Percentiles rank a stretch among this genome's conserved stretches.
These are phyloP conservation scores for Naja naja DNA, from an alignment of 2,113 vertebrate genomes.

Conservation along the genomic window DNA sequence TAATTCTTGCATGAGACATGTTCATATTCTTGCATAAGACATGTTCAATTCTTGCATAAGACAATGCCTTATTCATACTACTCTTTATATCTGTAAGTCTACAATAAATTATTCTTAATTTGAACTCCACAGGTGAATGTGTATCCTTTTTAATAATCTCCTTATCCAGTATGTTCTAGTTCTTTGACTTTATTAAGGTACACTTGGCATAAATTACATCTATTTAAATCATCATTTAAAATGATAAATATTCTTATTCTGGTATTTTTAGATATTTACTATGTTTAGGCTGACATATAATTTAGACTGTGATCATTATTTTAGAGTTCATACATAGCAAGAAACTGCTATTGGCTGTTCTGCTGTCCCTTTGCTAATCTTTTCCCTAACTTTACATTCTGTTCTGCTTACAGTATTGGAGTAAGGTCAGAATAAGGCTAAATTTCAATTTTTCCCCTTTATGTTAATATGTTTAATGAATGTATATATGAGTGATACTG, in stretches of 20 bases:
- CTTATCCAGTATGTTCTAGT: neutral
- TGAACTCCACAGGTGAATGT: neutral
- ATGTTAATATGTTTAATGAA: neutral
- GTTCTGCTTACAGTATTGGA: neutral
- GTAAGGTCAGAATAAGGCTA: neutral
- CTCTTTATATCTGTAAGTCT: neutral
- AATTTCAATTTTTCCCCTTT: neutral
- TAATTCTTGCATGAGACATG: neutral
- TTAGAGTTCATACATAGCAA: neutral
- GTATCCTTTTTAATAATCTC: neutral
- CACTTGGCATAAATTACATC: neutral
- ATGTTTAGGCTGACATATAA: neutral
- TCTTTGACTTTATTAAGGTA: neutral
- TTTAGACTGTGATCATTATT: neutral
- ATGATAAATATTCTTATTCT: neutral
- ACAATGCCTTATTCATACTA: neutral
- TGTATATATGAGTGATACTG: neutral
- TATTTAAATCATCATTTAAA: neutral
- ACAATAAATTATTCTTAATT: conserved; percentile 18
- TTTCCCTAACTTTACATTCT: neutral
- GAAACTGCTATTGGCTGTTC: neutral
- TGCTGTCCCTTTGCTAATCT: neutral
- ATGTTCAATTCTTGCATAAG: neutral
- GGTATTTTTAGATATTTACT: neutral
- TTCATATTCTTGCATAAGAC: neutral